Percentiles rank a stretch among this genome's conserved stretches.
Conservation (phyloP, 37 sponge, comb jelly and placozoan species). For the Ephydatia muelleri region DNA sequence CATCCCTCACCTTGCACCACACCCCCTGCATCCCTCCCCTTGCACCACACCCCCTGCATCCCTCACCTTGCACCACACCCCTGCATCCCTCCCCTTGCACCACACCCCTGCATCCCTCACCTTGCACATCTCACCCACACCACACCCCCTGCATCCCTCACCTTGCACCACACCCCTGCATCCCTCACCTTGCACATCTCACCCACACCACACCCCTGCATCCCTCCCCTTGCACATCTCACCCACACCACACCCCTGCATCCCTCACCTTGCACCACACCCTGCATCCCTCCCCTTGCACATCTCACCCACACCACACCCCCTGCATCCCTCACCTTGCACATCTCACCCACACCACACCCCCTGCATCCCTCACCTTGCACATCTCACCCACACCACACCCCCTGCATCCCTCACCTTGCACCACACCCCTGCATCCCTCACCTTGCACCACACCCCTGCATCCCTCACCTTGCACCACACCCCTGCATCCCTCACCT, state of each 20-base stretch:
- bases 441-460: no score
- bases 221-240: no score
- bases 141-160: no score
- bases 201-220: no score
- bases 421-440: not conserved
- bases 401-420: not conserved
- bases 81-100: not conserved
- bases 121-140: not conserved
- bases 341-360: not conserved
- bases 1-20: not conserved
- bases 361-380: no score
- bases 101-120: not conserved
- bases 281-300: no score
- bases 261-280: not conserved
- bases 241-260: not conserved
- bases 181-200: not conserved
- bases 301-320: no score
- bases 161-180: not conserved
- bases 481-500: not conserved
- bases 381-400: no score
- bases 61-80: no score
- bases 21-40: not conserved
- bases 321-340: not conserved
- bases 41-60: no score
- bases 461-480: not conserved